Conservation (phyloP, 2,888 invertebrate species). For the Ichneumoninae sp. region DNA sequence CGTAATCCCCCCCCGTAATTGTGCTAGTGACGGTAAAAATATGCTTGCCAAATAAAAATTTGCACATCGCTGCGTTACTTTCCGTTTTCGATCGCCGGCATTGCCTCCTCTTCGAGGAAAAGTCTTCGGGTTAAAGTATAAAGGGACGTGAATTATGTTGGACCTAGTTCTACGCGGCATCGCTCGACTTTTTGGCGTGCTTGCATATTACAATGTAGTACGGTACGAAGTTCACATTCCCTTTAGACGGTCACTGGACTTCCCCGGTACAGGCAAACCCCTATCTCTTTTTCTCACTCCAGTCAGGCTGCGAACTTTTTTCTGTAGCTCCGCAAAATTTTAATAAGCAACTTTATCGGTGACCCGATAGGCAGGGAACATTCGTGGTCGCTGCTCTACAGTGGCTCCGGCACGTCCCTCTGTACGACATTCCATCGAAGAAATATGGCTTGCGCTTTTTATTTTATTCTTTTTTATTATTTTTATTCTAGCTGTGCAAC, state of each 20-base stretch:
- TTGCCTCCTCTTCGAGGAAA: background rate
- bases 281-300: conserved; percentile 6
- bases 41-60: conserved; percentile 16
- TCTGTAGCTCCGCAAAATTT: conserved; percentile 57
- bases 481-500: conserved; percentile 37
- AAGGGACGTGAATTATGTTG: conserved; percentile 46
- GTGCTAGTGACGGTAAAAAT: conserved; percentile 22
- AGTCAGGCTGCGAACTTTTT: conserved; percentile 48
- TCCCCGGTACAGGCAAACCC: conserved; percentile 14
- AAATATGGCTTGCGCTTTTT: conserved; percentile 51
- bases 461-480: background rate
- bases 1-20: conserved; percentile 38
- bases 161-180: conserved; percentile 31
- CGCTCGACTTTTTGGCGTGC: conserved; percentile 31
- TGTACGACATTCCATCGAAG: conserved; percentile 60
- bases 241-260: conserved; percentile 49
- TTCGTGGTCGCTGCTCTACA: conserved; percentile 4
- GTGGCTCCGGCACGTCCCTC: conserved; percentile 27
- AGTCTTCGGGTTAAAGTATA: background rate
- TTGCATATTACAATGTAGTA: conserved; percentile 23
- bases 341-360: conserved; percentile 68
- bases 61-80: background rate
- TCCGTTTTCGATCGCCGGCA: background rate
- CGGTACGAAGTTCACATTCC: conserved; percentile 32
- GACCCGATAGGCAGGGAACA: conserved; percentile 40